Evolutionary conservation across 2,797 vertebrate genomes (phyloP), one percentile per base, ranked within the genome.

Genomic region (Enteromius radiatus): DNA sequence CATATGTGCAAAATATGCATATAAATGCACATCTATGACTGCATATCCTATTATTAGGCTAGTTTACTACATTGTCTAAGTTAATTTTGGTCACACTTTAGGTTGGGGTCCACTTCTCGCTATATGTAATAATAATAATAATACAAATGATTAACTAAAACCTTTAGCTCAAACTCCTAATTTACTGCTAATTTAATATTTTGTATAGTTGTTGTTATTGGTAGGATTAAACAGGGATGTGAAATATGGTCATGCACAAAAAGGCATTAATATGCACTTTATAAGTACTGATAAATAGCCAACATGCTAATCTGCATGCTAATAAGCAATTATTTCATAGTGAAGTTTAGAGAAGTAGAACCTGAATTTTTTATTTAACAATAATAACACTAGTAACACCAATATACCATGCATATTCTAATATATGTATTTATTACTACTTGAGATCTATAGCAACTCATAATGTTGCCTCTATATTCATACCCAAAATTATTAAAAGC

Each of bases 401-500:
- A 61, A 6, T 26, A 59, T 28, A 14, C 0, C 2, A 26, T 61
- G 26, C 5, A 26, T 26, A 5, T 26, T 59, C 4, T 59, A 26
- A 26, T 61, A 26, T 59, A 28, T 61, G 26, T 28, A 7, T 17
- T 61, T 15, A 26, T 54, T 6, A 2, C 12, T 61, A 61, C 12
- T 14, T 61, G 56, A 61, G 2, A 61, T 61, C 11, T 23, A 2
- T 64, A 33, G 31, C 15, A 23, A 56, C 8, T 31, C 38, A 77
- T 31, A 65, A 78, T 33, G 31, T 49, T 12, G 43, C 19, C 7
- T 49, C 3, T 26, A 19, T 64, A 68, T 59, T 73, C 70, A 54
- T 64, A 59, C 26, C 17, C 78, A 56, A 56, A 9, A 56, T 56
- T 45, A 77, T 45, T 28, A 31, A 69, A 23, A 79, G 61, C 86